Base-by-base conservation (phyloP, 2,113 vertebrate genomes). In the Scartelaos histophorus region DNA sequence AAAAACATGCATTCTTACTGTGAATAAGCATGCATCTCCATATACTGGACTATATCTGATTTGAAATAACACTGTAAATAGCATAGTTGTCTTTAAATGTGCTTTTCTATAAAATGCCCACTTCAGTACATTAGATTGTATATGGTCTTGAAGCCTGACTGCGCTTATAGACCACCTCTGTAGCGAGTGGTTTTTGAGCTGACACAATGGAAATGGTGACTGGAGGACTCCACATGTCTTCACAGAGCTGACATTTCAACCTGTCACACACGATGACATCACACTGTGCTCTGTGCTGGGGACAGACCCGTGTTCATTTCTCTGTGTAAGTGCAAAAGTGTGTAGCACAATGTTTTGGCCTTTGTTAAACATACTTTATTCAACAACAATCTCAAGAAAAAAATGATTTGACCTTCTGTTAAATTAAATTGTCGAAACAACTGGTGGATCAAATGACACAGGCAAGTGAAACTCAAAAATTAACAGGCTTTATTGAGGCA, bases 211-310 rank as follows among this genome's bases (percentile, higher is more conserved):
- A 81, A 88, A 73, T 64, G 51, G 78, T 74, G 66, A 70, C 68
- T 84, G 43, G 73, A 25, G 58, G 56, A 66, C 67, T 69, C 67
- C 67, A 60, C 79, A 66, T 71, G 51, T 76, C 45, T 64, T 57
- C 68, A 46, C 66, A 82, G 76, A 78, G 82, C 87, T 91, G 87
- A 86, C 89, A 89, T 91, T 92, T 91, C 86, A 83, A 89, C 85
- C 81, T 88, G 87, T 90, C 88, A 85, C 71, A 67, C 67, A 82
- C 80, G 74, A 84, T 86, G 74, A 69, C 84, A 85, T 90, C 88
- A 90, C 83, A 82, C 76, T 74, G 74, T 73, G 77, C 78, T 74
- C 78, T 74, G 75, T 85, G 65, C 19, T 76, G 77, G 73, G 82
- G 10, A 84, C 81, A 13, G 43, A 66, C 29, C 68, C 70, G 66